Evolutionary conservation across 1,140 invertebrate species (phyloP).

Genomic region (Charaxes varanes): DNA sequence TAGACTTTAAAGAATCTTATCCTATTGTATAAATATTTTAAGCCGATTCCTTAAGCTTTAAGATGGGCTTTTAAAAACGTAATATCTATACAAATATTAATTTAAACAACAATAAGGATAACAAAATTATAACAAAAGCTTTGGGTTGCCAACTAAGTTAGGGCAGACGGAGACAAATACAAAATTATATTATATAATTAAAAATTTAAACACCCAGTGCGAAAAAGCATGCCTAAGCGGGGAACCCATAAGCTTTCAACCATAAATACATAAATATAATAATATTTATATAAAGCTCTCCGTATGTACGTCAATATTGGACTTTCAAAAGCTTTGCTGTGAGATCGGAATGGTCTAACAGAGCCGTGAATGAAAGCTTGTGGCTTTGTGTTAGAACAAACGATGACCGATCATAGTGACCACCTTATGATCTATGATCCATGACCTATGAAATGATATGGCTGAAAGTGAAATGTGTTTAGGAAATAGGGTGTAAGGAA

Average conservation of each 20-base stretch:
- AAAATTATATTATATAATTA: constrained; percentile 11
- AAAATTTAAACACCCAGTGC: constrained; percentile 26
- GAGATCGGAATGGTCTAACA: constrained; percentile 18
- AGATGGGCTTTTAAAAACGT: too few species aligned
- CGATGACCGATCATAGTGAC: constrained; percentile 1
- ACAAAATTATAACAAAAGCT: constrained; percentile 33
- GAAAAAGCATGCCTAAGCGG: constrained; percentile 46
- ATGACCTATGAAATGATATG: constrained; percentile 14
- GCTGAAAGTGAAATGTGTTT: constrained; percentile 20
- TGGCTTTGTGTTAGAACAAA: constrained; percentile 39
- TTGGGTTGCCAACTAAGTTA: constrained; percentile 45
- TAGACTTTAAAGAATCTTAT: too few species aligned
- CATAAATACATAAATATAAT: constrained; percentile 33
- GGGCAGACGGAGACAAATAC: constrained; percentile 13
- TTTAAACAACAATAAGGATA: neutral
- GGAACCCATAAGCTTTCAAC: constrained; percentile 67
- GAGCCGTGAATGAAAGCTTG: constrained; percentile 52
- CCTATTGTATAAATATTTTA: too few species aligned
- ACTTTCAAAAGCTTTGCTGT: constrained; percentile 48
- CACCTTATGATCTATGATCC: too few species aligned
- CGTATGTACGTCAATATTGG: constrained; percentile 61
- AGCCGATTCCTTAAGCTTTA: too few species aligned
- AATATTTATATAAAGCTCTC: constrained; percentile 20
- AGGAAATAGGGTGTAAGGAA: neutral
- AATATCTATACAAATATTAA: neutral